Conservation (phyloP, 1,140 invertebrate species). For the Phthorimaea operculella region DNA sequence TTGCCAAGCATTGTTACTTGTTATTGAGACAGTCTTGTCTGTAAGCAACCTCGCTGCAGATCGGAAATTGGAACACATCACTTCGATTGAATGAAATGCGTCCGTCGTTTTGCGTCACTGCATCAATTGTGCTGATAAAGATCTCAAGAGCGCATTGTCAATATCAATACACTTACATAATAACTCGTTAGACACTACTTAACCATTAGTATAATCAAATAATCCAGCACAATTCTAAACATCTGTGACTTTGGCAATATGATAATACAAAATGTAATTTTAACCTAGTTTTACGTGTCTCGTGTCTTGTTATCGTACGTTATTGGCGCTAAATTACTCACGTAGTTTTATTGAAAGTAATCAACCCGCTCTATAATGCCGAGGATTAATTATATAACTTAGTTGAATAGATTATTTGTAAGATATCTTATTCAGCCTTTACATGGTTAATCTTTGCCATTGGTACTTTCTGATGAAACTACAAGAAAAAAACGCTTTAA, state of each 20-base stretch:
- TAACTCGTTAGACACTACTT: background rate
- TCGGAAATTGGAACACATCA: too few relatives aligned
- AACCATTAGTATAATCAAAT: background rate
- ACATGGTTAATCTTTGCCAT: too few relatives aligned
- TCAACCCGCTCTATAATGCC: background rate
- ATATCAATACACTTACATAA: background rate
- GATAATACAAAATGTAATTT: background rate
- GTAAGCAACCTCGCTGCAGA: too few relatives aligned
- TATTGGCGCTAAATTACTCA: constrained; percentile 10
- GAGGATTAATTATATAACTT: constrained; percentile 3
- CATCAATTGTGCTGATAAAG: too few relatives aligned
- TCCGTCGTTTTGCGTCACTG: too few relatives aligned
- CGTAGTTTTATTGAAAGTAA: constrained; percentile 6
- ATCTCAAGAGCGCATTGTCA: background rate
- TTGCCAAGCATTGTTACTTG: too few relatives aligned
- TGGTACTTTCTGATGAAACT: too few relatives aligned
- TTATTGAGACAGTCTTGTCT: too few relatives aligned
- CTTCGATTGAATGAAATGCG: too few relatives aligned
- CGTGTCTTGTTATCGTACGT: background rate
- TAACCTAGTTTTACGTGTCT: constrained; percentile 1
- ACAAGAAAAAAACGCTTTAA: too few relatives aligned
- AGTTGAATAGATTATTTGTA: background rate
- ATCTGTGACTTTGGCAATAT: constrained; percentile 1
- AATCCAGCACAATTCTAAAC: background rate
- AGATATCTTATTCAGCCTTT: background rate